phyloP scores from a whole-genome alignment of 2,797 vertebrate genomes.

The Heteromormyrus szaboi region DNA sequence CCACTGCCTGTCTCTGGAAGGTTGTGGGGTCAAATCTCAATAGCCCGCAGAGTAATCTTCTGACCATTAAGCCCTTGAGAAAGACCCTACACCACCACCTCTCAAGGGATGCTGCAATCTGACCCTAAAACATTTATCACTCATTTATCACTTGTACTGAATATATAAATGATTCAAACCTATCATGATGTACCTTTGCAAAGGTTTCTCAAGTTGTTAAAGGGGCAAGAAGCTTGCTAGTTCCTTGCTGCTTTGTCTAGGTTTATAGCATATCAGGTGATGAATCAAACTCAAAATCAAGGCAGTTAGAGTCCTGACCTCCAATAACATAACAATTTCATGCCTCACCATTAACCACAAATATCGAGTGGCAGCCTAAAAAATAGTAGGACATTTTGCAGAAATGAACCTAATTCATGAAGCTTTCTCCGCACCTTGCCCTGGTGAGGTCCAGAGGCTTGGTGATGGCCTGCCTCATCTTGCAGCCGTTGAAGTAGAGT shows the following conservation, averaged over 20 bases:
- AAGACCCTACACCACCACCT: not conserved
- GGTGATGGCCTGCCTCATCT: conserved; percentile 89
- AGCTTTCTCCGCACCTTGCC: conserved; percentile 74
- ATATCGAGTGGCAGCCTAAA: not conserved
- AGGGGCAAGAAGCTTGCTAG: not conserved
- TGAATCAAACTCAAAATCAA: not conserved
- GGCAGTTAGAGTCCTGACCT: not conserved
- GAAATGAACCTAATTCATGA: not conserved
- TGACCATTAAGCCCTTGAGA: not conserved
- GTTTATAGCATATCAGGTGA: not conserved
- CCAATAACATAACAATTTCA: not conserved
- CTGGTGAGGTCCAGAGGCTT: conserved; percentile 92
- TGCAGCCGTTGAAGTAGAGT: conserved; percentile 93
- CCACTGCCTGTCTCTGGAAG: not conserved
- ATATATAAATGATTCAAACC: not conserved
- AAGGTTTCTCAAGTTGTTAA: not conserved
- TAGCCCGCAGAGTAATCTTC: not conserved
- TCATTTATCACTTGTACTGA: not conserved
- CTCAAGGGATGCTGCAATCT: not conserved
- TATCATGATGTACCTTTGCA: not conserved
- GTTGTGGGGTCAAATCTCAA: not conserved
- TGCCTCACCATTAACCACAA: not conserved
- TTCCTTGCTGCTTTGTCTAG: not conserved
- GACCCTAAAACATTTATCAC: not conserved
- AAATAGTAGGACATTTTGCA: not conserved